Base-by-base conservation (phyloP, 2,888 invertebrate genomes). In the Leucoptera coffeella region DNA sequence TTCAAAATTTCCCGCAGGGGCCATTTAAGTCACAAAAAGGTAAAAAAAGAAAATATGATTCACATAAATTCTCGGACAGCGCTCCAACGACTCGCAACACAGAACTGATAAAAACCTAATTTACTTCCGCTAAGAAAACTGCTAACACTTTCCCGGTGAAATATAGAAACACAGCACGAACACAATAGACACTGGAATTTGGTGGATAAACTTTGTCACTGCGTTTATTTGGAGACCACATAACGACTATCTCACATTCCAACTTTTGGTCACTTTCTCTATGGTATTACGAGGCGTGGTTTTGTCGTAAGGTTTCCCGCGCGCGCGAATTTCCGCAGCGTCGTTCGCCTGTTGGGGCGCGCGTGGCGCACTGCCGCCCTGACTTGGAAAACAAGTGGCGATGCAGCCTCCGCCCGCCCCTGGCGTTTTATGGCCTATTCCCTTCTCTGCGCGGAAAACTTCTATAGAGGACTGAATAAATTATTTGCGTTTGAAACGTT, bases 291-390 rank as follows among this genome's bases (percentile, higher is more conserved):
- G 17, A 9, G 17, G 6, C 17, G 17, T 17, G 9, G 17, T 17
- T 17, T 6, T 17, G 9, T 17, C 17, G 17, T 9, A 9, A n/a
- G n/a, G n/a, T n/a, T n/a, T n/a, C n/a, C n/a, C n/a, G n/a, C n/a
- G n/a, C n/a, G n/a, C n/a, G n/a, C n/a, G n/a, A n/a, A n/a, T n/a
- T 15, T n/a, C n/a, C n/a, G n/a, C n/a, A n/a, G n/a, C n/a, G n/a
- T n/a, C n/a, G 15, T 25, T 13, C 13, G 11, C 19, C 15, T 13
- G 22, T 19, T 25, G 14, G 29, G 27, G 28, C 43, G 48, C 59
- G 48, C 52, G 47, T 41, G 50, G 59, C 62, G 54, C 54, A 65
- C 67, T 65, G 60, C 51, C 59, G 60, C 50, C 50, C 42, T 41
- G 38, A 41, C 32, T 36, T 43, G 55, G 45, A 55, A 55, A 58